phyloP scores from a whole-genome alignment of 2,113 vertebrate genomes.

The Serranochromis macrocephalus region DNA sequence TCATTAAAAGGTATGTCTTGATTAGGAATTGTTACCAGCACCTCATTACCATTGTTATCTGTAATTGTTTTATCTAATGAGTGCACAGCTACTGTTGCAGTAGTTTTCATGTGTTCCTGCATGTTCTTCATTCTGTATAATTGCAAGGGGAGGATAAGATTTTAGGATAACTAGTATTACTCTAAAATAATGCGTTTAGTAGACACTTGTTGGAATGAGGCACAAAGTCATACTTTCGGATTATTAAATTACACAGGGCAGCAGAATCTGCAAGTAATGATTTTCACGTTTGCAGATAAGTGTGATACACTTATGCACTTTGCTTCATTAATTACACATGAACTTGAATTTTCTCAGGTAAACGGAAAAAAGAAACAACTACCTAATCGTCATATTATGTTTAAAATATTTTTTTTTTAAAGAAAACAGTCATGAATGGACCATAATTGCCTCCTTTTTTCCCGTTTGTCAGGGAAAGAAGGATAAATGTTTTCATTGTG shows the following conservation, averaged over 20 bases:
- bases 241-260: slow-evolving; percentile 14
- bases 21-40: slow-evolving; percentile 62
- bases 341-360: background rate
- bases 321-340: background rate
- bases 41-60: slow-evolving; percentile 61
- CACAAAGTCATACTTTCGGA: background rate
- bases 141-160: slow-evolving; percentile 24
- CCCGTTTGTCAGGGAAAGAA: background rate
- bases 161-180: slow-evolving; percentile 31
- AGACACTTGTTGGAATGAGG: slow-evolving; percentile 28
- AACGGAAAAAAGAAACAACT: background rate
- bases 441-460: background rate
- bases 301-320: slow-evolving; percentile 12
- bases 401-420: background rate
- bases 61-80: slow-evolving; percentile 67
- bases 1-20: slow-evolving; percentile 97
- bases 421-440: background rate
- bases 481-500: slow-evolving; percentile 42
- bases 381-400: background rate
- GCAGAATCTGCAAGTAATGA: background rate
- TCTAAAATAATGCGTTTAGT: slow-evolving; percentile 21
- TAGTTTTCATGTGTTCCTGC: slow-evolving; percentile 32
- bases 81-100: slow-evolving; percentile 33
- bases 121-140: slow-evolving; percentile 25
- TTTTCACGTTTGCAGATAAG: slow-evolving; percentile 36